phyloP scores from a whole-genome alignment of 1,140 invertebrate genomes.

The Drosophila teissieri region DNA sequence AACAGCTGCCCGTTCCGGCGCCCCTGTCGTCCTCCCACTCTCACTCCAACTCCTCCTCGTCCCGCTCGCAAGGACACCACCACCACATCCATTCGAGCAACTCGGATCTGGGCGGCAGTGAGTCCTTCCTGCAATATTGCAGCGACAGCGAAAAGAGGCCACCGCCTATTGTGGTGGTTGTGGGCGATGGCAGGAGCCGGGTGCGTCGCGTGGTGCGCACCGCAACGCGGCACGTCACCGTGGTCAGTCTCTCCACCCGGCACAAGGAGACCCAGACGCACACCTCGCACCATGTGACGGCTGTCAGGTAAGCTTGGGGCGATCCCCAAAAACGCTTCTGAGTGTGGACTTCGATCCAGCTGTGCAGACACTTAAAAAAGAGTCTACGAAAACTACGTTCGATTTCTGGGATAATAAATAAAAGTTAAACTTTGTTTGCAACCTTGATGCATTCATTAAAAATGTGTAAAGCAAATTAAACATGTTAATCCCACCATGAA shows the following conservation, averaged over 20 bases:
- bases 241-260: slow-evolving; percentile 82
- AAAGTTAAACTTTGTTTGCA: not conserved
- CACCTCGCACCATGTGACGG: slow-evolving; percentile 84
- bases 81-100: slow-evolving; percentile 23
- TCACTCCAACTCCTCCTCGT: not conserved
- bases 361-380: slow-evolving; percentile 13
- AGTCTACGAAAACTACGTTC: not conserved
- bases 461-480: too few relatives aligned
- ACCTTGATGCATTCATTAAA: not conserved
- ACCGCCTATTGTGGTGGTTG: slow-evolving; percentile 84
- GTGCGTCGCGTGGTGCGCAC: slow-evolving; percentile 83
- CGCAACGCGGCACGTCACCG: slow-evolving; percentile 82
- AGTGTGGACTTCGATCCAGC: not conserved
- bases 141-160: slow-evolving; percentile 74
- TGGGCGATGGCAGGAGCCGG: slow-evolving; percentile 81
- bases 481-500: too few relatives aligned
- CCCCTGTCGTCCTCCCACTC: slow-evolving; percentile 19
- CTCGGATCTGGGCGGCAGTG: slow-evolving; percentile 55
- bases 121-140: slow-evolving; percentile 81
- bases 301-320: slow-evolving; percentile 82
- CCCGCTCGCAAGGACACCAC: slow-evolving; percentile 17
- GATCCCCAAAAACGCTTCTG: not conserved
- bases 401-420: not conserved
- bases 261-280: slow-evolving; percentile 84
- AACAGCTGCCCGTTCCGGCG: slow-evolving; percentile 56